Conservation (phyloP, 2,113 vertebrate species). For the Sardina pilchardus region DNA sequence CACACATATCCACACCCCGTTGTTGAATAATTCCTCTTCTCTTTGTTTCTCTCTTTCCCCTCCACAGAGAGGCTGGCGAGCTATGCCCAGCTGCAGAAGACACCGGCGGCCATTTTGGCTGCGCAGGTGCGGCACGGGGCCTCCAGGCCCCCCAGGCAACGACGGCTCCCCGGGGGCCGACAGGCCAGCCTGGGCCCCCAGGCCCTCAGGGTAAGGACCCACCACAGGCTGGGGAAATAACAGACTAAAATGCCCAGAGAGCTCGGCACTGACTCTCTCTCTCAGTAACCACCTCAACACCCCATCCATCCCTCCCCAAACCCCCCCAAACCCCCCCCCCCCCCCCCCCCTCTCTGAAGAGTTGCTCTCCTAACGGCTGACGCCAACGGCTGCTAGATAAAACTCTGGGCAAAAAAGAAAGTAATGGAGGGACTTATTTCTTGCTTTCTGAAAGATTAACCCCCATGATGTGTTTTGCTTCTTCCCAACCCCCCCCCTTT, state of each 20-base stretch:
- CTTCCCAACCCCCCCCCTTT: not conserved
- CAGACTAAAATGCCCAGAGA: conserved; percentile 36
- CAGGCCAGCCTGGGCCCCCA: conserved; percentile 81
- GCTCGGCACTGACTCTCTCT: not conserved
- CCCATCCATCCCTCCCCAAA: not conserved
- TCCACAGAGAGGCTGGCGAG: conserved; percentile 75
- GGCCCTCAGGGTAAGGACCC: conserved; percentile 87
- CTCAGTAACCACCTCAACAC: not conserved
- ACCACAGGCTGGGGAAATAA: conserved; percentile 7
- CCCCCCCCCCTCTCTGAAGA: not conserved
- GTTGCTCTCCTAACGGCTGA: not conserved
- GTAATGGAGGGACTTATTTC: not conserved
- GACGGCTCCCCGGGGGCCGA: conserved; percentile 87
- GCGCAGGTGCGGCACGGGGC: conserved; percentile 79
- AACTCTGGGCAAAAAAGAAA: not conserved
- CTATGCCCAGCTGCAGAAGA: conserved; percentile 76
- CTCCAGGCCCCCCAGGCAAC: conserved; percentile 86
- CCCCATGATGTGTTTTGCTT: not conserved
- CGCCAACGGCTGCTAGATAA: not conserved
- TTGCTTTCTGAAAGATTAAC: conserved; percentile 4
- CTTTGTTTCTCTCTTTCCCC: not conserved
- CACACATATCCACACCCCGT: not conserved
- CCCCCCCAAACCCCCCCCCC: not conserved
- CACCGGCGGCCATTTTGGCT: conserved; percentile 86
- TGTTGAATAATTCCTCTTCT: conserved; percentile 32